Evolutionary conservation across 2,888 invertebrate genomes (phyloP).

Genomic region (Blera fallax): DNA sequence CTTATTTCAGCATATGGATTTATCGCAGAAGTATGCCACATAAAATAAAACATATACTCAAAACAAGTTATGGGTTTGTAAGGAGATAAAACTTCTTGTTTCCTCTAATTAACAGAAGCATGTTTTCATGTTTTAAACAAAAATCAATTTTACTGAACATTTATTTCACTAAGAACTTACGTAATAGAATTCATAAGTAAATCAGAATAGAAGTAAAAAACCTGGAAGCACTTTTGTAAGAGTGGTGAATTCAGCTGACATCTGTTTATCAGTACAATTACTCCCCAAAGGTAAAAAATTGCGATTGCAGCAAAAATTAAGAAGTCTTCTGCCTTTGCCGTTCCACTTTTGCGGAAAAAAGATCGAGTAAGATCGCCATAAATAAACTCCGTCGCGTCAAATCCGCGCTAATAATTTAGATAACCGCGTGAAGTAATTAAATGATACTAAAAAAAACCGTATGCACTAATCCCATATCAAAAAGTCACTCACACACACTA

Average conservation of each 20-base stretch:
- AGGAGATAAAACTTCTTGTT: too few species aligned
- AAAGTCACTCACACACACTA: neutral
- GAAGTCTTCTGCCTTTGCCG: neutral
- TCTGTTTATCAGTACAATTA: slow-evolving; percentile 30
- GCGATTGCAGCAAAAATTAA: neutral
- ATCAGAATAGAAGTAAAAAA: neutral
- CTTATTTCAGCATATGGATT: too few species aligned
- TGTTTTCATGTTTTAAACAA: too few species aligned
- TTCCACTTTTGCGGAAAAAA: neutral
- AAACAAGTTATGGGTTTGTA: too few species aligned
- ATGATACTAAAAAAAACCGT: neutral
- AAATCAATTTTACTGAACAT: too few species aligned
- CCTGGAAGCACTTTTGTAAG: neutral
- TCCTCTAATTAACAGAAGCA: too few species aligned
- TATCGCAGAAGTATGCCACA: too few species aligned
- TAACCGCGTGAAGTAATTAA: neutral
- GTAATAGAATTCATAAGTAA: too few species aligned
- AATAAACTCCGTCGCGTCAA: neutral
- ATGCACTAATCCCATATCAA: neutral
- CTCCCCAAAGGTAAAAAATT: slow-evolving; percentile 36
- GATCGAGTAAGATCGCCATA: neutral
- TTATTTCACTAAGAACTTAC: too few species aligned
- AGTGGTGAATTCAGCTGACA: slow-evolving; percentile 33
- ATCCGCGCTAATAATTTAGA: neutral
- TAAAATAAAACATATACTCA: too few species aligned